Conservation (phyloP, 2,113 vertebrate species). For the Orientallactaga bullata region DNA sequence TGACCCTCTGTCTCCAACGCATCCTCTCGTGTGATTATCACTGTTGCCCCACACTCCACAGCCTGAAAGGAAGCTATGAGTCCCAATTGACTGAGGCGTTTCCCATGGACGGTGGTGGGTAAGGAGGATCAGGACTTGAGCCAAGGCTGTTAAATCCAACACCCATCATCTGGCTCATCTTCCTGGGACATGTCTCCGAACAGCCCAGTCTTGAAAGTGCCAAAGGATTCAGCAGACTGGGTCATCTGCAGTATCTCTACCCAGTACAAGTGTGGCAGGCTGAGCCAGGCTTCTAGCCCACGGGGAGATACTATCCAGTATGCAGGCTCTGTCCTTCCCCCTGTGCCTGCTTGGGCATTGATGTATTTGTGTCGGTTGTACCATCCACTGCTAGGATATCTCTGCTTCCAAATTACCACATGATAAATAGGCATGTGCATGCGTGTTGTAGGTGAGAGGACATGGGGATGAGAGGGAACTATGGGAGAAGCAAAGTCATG, state of each 20-base stretch:
- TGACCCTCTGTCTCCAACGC: fast-evolving
- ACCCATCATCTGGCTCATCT: background rate
- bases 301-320: background rate
- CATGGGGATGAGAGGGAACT: background rate
- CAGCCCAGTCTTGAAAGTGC: background rate
- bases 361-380: background rate
- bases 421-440: too few relatives aligned
- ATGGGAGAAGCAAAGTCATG: background rate
- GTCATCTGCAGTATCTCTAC: background rate
- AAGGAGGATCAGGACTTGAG: background rate
- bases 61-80: background rate
- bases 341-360: background rate
- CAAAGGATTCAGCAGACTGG: background rate
- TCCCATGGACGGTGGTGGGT: background rate
- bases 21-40: fast-evolving
- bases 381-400: background rate
- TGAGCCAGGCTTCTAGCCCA: background rate
- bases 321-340: background rate
- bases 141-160: background rate
- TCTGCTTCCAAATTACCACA: background rate
- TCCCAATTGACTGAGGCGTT: background rate
- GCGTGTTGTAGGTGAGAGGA: too few relatives aligned
- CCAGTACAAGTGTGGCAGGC: fast-evolving
- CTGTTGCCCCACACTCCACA: background rate
- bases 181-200: background rate